Evolutionary conservation across 2,888 invertebrate species (phyloP).

Genomic region (Brenthis daphne): DNA sequence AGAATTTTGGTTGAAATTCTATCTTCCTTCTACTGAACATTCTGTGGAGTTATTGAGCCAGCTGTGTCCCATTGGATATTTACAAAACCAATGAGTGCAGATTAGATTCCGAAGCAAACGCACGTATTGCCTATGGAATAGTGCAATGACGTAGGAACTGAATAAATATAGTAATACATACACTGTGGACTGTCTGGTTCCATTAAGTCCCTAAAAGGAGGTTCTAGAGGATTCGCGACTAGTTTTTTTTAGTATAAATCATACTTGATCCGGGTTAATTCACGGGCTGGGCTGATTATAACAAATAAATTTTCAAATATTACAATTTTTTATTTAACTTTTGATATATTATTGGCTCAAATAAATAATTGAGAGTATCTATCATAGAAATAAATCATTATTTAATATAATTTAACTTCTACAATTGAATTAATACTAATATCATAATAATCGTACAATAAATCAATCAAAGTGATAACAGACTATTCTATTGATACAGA

Average conservation of each 20-base stretch:
- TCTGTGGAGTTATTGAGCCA: slow-evolving; percentile 41
- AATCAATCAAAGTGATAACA: slow-evolving; percentile 26
- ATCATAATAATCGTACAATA: slow-evolving; percentile 16
- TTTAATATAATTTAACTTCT: slow-evolving; percentile 5
- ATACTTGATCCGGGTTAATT: too few relatives aligned
- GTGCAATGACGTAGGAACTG: slow-evolving; percentile 15
- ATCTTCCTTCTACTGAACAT: slow-evolving; percentile 40
- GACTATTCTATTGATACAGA: slow-evolving; percentile 17
- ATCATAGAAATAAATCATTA: neutral
- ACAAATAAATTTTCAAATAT: too few relatives aligned
- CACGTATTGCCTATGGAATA: slow-evolving; percentile 24
- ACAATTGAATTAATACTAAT: neutral
- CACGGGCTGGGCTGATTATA: too few relatives aligned
- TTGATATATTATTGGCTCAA: neutral
- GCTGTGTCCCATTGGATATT: slow-evolving; percentile 41
- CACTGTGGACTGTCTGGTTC: neutral
- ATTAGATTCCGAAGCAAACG: slow-evolving; percentile 33
- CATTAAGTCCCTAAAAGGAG: neutral
- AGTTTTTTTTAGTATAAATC: too few relatives aligned
- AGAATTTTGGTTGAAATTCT: slow-evolving; percentile 51
- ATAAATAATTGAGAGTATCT: slow-evolving; percentile 4
- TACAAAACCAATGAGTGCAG: slow-evolving; percentile 42
- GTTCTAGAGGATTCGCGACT: too few relatives aligned
- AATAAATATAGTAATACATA: slow-evolving; percentile 6
- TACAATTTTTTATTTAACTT: too few relatives aligned